Evolutionary conservation across 1,140 invertebrate species (phyloP), one percentile per base, ranked within the genome.

Genomic region (Lepidurus couesii): DNA sequence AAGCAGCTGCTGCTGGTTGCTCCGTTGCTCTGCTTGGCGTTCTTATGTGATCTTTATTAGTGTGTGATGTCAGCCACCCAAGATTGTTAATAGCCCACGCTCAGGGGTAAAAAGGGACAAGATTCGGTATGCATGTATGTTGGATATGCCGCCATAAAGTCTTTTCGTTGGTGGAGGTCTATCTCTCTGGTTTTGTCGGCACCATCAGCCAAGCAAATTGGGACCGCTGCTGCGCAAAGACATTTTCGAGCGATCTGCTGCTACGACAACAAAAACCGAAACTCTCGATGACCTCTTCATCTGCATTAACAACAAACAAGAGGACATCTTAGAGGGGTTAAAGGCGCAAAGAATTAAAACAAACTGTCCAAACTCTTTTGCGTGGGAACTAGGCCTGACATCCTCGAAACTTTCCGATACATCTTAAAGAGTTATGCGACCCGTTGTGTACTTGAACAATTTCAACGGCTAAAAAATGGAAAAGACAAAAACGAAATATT

Each of bases 31-130:
- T 65, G 53, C 53, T 65, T 65, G 53, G 53, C 53, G 53, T 65
- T 65, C 53, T 65, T 65, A 65, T 65, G 53, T 65, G 53, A 65
- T 65, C 53, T 65, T 65, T 65, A 65, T 65, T 65, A 65, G 53
- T 65, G 53, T 65, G 53, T 65, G 53, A 65, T 65, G 53, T 65
- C 53, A 65, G 53, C 53, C 53, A 65, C 53, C 53, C 53, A 65
- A 65, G 53, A 65, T 65, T 21, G 53, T 65, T 65, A 65, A 65
- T 65, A 65, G 13, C 53, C 53, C 53, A 65, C 7, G 8, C 53
- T 4, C 16, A 65, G 53, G 53, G 53, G 53, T 34, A 21, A 65
- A 65, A 65, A 65, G 53, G 53, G 53, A 65, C 53, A 65, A 65
- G 53, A 65, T 65, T 65, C 53, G 53, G 53, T 65, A 16, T 65